A percentile compares a stretch with the other conserved stretches of the same genome.
phyloP scores from a whole-genome alignment of 2,888 invertebrate species.

The Eulithis prunata region DNA sequence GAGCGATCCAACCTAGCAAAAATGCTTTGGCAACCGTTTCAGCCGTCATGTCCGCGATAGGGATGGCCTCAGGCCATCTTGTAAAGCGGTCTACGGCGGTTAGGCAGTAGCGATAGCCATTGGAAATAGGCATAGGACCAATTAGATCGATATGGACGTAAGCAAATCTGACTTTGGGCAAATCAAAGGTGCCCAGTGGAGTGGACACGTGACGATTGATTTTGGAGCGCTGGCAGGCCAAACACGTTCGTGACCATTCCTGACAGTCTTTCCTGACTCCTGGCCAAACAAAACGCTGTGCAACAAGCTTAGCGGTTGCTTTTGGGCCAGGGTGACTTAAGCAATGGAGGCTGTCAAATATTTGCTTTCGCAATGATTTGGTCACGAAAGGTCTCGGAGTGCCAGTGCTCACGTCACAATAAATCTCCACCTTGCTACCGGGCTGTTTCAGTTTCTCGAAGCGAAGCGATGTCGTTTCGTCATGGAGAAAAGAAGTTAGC shows the following conservation, averaged over 20 bases:
- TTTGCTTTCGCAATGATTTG: slow-evolving; percentile 29
- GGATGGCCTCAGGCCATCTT: slow-evolving; percentile 54
- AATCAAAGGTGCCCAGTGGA: slow-evolving; percentile 7
- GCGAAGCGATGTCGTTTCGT: slow-evolving; percentile 36
- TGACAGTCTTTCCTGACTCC: slow-evolving; percentile 1
- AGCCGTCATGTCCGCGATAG: slow-evolving; percentile 33
- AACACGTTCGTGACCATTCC: slow-evolving; percentile 3
- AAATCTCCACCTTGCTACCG: slow-evolving; percentile 26
- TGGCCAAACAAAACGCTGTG: slow-evolving; percentile 5
- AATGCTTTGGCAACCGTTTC: slow-evolving; percentile 5
- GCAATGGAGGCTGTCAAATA: slow-evolving; percentile 44
- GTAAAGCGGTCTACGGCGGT: slow-evolving; percentile 51
- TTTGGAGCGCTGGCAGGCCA: slow-evolving; percentile 6
- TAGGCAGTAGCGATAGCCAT: slow-evolving; percentile 37
- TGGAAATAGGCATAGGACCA: slow-evolving; percentile 9
- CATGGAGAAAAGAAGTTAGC: slow-evolving; percentile 22
- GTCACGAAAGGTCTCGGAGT: slow-evolving; percentile 43
- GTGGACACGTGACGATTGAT: slow-evolving; percentile 4
- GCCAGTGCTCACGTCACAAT: slow-evolving; percentile 42
- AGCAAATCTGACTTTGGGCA: slow-evolving; percentile 5
- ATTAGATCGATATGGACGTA: slow-evolving; percentile 8
- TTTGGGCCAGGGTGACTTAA: slow-evolving; percentile 44
- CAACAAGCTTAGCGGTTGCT: slow-evolving; percentile 22
- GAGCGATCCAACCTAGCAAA: slow-evolving; percentile 2
- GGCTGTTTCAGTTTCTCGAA: slow-evolving; percentile 29